Conservation (phyloP, 2,113 vertebrate species). For the Heterochromis multidens region DNA sequence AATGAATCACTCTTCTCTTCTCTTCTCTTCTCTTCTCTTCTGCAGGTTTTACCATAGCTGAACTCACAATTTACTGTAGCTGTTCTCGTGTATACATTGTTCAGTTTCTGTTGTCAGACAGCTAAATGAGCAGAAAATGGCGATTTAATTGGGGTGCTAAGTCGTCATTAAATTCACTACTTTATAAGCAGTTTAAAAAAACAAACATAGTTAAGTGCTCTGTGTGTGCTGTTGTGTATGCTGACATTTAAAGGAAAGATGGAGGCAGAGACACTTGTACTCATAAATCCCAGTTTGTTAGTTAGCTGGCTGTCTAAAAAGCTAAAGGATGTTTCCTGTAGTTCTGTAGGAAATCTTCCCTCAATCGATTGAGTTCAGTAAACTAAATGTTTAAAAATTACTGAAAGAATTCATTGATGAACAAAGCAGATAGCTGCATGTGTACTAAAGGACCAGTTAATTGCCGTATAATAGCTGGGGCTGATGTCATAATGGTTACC, state of each 20-base stretch:
- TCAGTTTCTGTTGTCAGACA: constrained; percentile 2
- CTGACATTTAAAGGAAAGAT: not conserved
- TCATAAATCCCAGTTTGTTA: not conserved
- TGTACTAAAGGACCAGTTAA: not conserved
- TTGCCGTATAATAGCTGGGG: not conserved
- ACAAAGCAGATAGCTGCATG: not conserved
- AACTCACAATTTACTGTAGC: not conserved
- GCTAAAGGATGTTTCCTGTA: not conserved
- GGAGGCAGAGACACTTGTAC: not conserved
- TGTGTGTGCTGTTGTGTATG: not conserved
- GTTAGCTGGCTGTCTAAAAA: not conserved
- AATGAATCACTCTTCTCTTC: constrained; percentile 17
- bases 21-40: not conserved
- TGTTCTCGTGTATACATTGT: not conserved
- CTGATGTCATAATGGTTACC: not conserved
- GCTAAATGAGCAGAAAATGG: constrained; percentile 29
- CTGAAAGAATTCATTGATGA: not conserved
- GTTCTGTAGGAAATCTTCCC: not conserved
- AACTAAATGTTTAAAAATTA: not conserved
- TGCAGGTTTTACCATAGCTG: not conserved
- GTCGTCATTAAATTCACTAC: not conserved
- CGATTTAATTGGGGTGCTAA: not conserved
- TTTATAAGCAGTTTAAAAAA: not conserved
- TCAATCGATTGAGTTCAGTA: not conserved
- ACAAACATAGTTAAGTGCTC: not conserved